Base-by-base conservation (phyloP, 2,113 vertebrate species). In the Gymnocephalus cernua region DNA sequence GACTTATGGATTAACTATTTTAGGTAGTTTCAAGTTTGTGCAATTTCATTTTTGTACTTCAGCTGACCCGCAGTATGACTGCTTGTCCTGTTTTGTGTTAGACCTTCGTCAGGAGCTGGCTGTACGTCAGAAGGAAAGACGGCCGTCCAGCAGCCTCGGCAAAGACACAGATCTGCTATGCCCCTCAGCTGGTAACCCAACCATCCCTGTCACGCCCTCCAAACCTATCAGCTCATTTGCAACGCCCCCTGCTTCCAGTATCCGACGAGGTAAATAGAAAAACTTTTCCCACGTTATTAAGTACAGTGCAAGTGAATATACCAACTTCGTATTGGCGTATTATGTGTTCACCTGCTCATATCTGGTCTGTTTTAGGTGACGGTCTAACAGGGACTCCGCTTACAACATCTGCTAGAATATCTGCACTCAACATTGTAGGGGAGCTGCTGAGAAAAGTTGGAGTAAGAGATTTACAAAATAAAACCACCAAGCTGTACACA, bases 391-490 rank as follows among this genome's bases (percentile, higher is more conserved):
- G 96, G 75, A 98, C 96, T 2, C 98, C 98, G 0, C 96, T 99
- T 45, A 99, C 97, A 0, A 97, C 97, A 0, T 97, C 98, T 0
- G 97, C 98, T 58, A 96, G 98, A 79, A 99, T 99, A 95, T 99
- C 98, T 56, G 98, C 97, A 4, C 96, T 99, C 41, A 99, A 98
- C 89, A 99, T 99, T 0, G 98, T 99, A 3, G 98, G 98, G 54
- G 98, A 99, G 88, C 94, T 99, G 74, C 95, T 99, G 64, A 94
- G 96, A 79, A 99, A 99, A 98, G 98, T 99, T 0, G 98, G 98
- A 92, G 98, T 99, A 92, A 97, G 97, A 79, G 29, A 45, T 82
- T 27, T 66, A 2, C 38, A 44, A 47, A 51, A n/a, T n/a, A 13
- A 0, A 53, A 11, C 12, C 41, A 15, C 1, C 8, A 25, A 23